A percentile compares a stretch with the other conserved stretches of the same genome.
Evolutionary conservation across 2,888 invertebrate species (phyloP).

Genomic region (Acleris sparsana): DNA sequence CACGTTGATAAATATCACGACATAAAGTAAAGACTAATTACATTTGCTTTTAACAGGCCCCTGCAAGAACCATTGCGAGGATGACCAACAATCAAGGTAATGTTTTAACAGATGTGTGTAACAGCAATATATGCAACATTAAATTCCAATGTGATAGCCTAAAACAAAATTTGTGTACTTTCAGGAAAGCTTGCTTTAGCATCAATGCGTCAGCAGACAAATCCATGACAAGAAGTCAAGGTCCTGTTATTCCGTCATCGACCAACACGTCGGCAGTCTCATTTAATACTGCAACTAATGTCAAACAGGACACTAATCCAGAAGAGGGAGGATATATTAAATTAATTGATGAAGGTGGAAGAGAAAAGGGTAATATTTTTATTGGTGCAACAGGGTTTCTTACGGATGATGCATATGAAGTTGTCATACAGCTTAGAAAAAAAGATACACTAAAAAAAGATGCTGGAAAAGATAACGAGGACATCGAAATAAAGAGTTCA

Average conservation of each 20-base stretch:
- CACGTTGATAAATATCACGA: too few relatives aligned
- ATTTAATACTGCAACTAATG: conserved; percentile 56
- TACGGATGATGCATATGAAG: conserved; percentile 72
- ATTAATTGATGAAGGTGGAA: conserved; percentile 58
- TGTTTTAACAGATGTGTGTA: not conserved
- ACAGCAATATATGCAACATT: not conserved
- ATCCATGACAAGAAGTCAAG: conserved; percentile 16
- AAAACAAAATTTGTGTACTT: not conserved
- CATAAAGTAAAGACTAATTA: not conserved
- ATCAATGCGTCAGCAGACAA: conserved; percentile 34
- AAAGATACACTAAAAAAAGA: conserved; percentile 52
- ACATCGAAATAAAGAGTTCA: not conserved
- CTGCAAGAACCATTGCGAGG: not conserved
- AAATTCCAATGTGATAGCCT: not conserved
- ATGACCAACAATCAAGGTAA: conserved; percentile 16
- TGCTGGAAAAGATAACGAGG: not conserved
- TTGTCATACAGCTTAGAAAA: conserved; percentile 72
- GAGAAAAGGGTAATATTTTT: conserved; percentile 69
- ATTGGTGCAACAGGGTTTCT: conserved; percentile 69
- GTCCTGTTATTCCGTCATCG: conserved; percentile 43
- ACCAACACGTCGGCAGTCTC: conserved; percentile 58
- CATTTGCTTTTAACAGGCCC: conserved; percentile 7
- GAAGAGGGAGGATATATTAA: conserved; percentile 60
- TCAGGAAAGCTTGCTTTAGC: conserved; percentile 12
- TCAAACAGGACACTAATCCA: conserved; percentile 45